A percentile compares a stretch with the other conserved stretches of the same genome.
Evolutionary conservation across 2,888 invertebrate species (phyloP).

Genomic region (Andrena chrysosceles): DNA sequence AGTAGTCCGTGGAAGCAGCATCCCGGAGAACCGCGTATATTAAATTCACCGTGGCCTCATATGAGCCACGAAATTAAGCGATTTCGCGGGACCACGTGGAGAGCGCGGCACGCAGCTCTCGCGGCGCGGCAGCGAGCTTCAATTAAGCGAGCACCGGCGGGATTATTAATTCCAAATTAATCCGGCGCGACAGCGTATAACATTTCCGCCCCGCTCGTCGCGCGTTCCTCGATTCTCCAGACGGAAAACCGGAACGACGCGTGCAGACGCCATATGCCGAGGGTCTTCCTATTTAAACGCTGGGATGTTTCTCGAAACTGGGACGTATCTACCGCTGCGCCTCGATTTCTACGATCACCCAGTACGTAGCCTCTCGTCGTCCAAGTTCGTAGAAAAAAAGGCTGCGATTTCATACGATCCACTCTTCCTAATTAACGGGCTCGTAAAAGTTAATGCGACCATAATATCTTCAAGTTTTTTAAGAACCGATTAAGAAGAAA

Average conservation of each 20-base stretch:
- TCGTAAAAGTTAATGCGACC: constrained; percentile 22
- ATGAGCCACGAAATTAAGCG: constrained; percentile 82
- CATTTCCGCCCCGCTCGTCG: constrained; percentile 45
- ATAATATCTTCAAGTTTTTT: background rate
- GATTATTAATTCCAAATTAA: constrained; percentile 73
- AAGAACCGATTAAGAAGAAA: background rate
- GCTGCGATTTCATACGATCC: background rate
- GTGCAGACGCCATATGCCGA: background rate
- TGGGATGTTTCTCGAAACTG: background rate
- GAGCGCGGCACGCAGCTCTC: too few species aligned
- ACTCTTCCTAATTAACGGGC: constrained; percentile 13
- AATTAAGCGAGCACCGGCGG: constrained; percentile 67
- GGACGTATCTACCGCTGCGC: background rate
- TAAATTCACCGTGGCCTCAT: constrained; percentile 79
- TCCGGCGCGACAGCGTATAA: constrained; percentile 62
- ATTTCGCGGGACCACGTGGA: constrained; percentile 74
- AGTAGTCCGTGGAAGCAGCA: constrained; percentile 67
- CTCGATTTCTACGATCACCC: background rate
- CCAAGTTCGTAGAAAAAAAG: background rate
- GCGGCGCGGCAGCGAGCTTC: constrained; percentile 60
- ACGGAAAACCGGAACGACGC: constrained; percentile 26
- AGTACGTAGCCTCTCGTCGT: background rate
- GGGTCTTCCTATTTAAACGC: constrained; percentile 30
- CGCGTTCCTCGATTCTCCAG: background rate
- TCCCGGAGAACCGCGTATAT: constrained; percentile 73